These are phyloP conservation scores for Florisuga fusca DNA, from an alignment of 2,797 vertebrate species.

Conservation along the genomic window DNA sequence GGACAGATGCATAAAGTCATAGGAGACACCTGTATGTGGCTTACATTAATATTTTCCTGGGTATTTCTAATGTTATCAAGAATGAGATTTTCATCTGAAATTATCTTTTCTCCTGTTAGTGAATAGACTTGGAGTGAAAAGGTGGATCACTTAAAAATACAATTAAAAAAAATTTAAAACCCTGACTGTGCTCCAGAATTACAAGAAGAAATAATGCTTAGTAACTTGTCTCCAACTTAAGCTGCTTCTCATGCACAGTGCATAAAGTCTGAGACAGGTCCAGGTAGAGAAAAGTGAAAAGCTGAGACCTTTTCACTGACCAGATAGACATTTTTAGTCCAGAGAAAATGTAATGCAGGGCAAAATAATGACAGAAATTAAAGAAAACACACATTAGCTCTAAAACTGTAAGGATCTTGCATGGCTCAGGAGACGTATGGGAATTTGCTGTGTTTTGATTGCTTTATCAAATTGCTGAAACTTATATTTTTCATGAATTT, in stretches of 20 bases:
- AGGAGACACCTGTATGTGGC: background rate
- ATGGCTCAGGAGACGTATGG: background rate
- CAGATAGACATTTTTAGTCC: background rate
- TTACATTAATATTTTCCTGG: background rate
- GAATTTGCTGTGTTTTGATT: background rate
- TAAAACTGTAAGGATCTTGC: background rate
- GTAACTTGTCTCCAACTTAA: background rate
- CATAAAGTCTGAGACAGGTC: background rate
- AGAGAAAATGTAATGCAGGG: background rate
- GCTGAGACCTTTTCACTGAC: background rate
- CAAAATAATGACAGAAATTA: background rate
- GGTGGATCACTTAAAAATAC: background rate
- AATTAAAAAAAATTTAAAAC: too few relatives aligned
- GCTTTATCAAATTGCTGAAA: background rate
- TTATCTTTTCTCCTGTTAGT: background rate
- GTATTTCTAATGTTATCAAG: background rate
- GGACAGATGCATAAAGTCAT: background rate
- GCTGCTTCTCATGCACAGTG: background rate
- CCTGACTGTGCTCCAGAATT: background rate
- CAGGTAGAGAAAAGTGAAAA: background rate
- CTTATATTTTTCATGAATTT: background rate
- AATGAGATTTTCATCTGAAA: background rate
- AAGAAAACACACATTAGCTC: background rate
- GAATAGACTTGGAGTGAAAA: background rate
- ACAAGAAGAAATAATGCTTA: background rate